Percentiles rank a stretch among this genome's conserved stretches.
These are phyloP conservation scores for Chymomyza caudatula DNA, from an alignment of 2,888 invertebrate genomes.

Conservation along the genomic window DNA sequence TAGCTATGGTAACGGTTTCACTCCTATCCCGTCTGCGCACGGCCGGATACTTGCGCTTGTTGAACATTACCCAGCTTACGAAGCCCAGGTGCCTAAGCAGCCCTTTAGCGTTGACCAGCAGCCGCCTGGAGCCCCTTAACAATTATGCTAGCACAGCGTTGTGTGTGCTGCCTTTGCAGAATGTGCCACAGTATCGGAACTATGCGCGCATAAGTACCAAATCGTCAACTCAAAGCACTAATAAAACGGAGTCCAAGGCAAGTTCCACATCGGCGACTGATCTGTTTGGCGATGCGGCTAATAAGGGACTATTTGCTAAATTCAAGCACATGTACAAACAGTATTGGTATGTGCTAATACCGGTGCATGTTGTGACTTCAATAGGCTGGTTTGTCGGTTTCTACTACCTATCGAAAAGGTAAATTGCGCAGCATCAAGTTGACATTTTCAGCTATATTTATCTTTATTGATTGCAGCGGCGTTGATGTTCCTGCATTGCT, in stretches of 20 bases:
- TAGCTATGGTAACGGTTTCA: conserved; percentile 39
- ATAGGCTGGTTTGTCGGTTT: conserved; percentile 92
- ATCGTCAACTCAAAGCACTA: conserved; percentile 47
- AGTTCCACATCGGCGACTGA: conserved; percentile 57
- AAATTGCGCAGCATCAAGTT: neutral
- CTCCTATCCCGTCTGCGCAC: conserved; percentile 28
- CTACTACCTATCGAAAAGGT: conserved; percentile 93
- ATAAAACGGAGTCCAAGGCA: conserved; percentile 60
- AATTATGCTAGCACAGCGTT: conserved; percentile 24
- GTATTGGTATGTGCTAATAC: conserved; percentile 97
- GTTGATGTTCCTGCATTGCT: conserved; percentile 90
- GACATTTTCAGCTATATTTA: neutral
- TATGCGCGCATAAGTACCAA: conserved; percentile 46
- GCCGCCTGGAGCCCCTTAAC: conserved; percentile 10
- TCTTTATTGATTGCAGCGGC: conserved; percentile 86
- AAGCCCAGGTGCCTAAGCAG: conserved; percentile 7
- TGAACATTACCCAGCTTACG: neutral
- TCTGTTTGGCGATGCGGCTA: conserved; percentile 78
- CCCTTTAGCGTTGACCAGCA: conserved; percentile 23
- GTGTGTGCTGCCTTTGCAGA: conserved; percentile 27
- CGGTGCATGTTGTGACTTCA: conserved; percentile 94
- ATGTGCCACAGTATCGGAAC: conserved; percentile 32
- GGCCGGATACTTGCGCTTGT: neutral
- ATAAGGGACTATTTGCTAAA: conserved; percentile 84
- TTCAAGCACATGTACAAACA: conserved; percentile 95